Evolutionary conservation across 2,888 invertebrate species (phyloP), one percentile per base, ranked within the genome.

Genomic region (Agrochola lota): DNA sequence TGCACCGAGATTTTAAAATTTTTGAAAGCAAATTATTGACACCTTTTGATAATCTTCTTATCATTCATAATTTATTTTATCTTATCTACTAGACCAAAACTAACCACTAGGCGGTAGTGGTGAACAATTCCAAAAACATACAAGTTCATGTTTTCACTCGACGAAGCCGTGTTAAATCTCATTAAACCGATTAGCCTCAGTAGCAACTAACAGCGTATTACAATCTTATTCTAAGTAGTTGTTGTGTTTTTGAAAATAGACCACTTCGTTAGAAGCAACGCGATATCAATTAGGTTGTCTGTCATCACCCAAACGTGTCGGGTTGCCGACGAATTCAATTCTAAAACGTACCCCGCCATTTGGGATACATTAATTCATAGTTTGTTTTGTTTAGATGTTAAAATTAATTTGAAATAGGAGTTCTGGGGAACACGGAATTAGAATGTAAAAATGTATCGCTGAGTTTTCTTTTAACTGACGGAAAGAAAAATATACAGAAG

Each of bases 241-340:
- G 81, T 83, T 86, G 78, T 85, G 83, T 85, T 88, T 80, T 92
- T 91, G 75, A 89, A 93, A 93, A 94, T 94, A 94, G 92, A 94
- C 90, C 93, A 92, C 94, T 95, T 93, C 89, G 90, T 92, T 91
- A 87, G 89, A 87, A 86, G 94, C 87, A 95, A 96, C 92, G 88
- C 91, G 95, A 96, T 95, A 95, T 95, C 95, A 95, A 95, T 96
- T 95, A 95, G 94, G 91, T 92, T 90, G 91, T 90, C 94, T 93
- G 95, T 95, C 95, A 91, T 89, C 94, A 83, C 85, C 88, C 83
- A 83, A 78, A 84, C 83, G 93, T 91, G 86, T 96, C 89, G 83
- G 80, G 88, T 95, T 94, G 88, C 94, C 86, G 88, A 87, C 88
- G 90, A 92, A 91, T 92, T 93, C 91, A 90, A 91, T 91, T 91